Conservation (phyloP, 1,140 invertebrate species). For the Coenobita brevimanus region DNA sequence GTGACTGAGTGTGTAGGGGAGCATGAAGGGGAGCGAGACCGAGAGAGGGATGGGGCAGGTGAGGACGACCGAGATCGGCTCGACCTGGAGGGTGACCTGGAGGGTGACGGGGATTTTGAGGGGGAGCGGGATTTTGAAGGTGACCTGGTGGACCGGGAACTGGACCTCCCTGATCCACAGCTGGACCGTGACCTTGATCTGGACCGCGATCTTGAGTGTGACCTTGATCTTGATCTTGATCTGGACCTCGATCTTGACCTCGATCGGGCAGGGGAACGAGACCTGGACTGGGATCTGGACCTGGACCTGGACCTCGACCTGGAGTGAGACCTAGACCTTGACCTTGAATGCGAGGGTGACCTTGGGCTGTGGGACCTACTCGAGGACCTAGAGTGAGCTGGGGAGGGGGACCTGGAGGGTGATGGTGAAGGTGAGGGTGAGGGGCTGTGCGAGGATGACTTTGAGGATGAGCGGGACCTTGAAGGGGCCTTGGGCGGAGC, state of each 20-base stretch:
- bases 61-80: background rate
- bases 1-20: background rate
- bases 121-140: background rate
- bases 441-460: background rate
- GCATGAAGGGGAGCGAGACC: background rate
- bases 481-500: conserved; percentile 3
- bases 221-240: conserved; percentile 24
- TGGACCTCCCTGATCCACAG: background rate
- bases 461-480: conserved; percentile 35
- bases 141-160: conserved; percentile 26
- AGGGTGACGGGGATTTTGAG: background rate
- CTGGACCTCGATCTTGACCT: conserved; percentile 35
- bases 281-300: conserved; percentile 34
- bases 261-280: conserved; percentile 37
- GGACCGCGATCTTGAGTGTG: background rate
- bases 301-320: conserved; percentile 30
- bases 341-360: background rate
- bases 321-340: conserved; percentile 36
- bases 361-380: background rate
- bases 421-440: conserved; percentile 23
- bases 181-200: conserved; percentile 2
- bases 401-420: conserved; percentile 28
- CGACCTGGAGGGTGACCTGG: conserved; percentile 1
- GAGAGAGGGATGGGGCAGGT: background rate
- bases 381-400: background rate